Base-by-base conservation (phyloP, 2,888 invertebrate genomes). In the Cinara cedri region DNA sequence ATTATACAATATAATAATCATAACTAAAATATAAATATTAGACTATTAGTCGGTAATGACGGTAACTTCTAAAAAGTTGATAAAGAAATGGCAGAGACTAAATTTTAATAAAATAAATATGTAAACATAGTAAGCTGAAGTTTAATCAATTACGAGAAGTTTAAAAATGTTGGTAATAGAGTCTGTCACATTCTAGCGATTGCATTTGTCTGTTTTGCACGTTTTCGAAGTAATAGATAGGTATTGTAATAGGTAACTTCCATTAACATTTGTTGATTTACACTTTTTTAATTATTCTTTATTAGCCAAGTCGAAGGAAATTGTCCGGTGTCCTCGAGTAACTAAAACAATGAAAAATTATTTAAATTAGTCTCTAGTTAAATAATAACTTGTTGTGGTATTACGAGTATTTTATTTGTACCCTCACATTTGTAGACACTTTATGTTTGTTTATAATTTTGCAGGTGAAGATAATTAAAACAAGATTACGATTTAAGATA, bases 251-350 rank as follows among this genome's bases (percentile, higher is more conserved):
- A 49, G 62, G 72, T 80, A 80, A 72, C 72, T 65, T 72, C 60
- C 72, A 72, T 71, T 62, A 24, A 60, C 34, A 51, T 21, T 60
- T 24, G 65, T 24, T 19, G 46, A 68, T 49, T n/a, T n/a, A 6
- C 24, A 13, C 6, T 46, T 46, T 57, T n/a, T 46, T 57, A 44
- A 42, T 21, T 65, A 55, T 54, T 8, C n/a, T 44, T 19, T n/a
- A 8, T 51, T 54, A 74, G 49, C 78, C 78, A 21, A 78, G 42
- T 51, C 78, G 60, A n/a, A 70, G 8, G 21, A 78, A 78, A 60
- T 78, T 78, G 51, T 78, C 78, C 42, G 78, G 78, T 24, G 78
- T 78, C n/a, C 68, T 78, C 21, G 78, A 78, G 21, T 70, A 78
- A 60, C 78, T 78, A 42, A 60, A 78, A 78, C 26, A 60, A 51